Percentiles rank a stretch among this genome's conserved stretches.
phyloP scores from a whole-genome alignment of 2,113 vertebrate genomes.

The Archocentrus centrarchus region DNA sequence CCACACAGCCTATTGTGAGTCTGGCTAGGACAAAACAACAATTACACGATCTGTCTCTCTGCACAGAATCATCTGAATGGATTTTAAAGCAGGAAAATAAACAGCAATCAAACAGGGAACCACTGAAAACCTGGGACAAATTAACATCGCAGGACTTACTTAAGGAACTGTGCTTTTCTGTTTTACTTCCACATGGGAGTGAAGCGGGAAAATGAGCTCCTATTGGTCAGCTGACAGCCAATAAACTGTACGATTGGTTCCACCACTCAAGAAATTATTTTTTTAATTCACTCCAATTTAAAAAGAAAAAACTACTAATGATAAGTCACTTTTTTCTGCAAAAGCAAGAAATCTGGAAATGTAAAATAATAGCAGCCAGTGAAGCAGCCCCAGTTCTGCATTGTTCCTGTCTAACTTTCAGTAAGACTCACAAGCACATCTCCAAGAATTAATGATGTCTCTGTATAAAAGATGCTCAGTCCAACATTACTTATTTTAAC shows the following conservation, averaged over 20 bases:
- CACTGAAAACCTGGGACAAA: conserved; percentile 4
- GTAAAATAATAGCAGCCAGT: neutral
- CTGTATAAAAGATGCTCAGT: neutral
- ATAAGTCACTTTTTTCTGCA: neutral
- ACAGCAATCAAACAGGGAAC: neutral
- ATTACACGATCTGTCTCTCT: neutral
- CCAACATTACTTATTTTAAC: neutral
- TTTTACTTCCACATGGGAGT: neutral
- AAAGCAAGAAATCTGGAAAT: neutral
- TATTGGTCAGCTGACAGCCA: conserved; percentile 1
- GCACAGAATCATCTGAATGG: conserved; percentile 5
- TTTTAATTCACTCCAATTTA: too few relatives aligned
- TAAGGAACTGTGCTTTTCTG: neutral
- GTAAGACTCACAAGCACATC: neutral
- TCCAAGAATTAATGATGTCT: neutral
- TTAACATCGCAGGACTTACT: neutral
- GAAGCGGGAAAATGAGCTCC: neutral
- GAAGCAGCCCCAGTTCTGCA: neutral
- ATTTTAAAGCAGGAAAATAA: conserved; percentile 24
- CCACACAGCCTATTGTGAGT: neutral
- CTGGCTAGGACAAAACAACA: neutral
- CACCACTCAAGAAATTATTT: too few relatives aligned
- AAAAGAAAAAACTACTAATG: neutral
- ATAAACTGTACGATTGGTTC: neutral
- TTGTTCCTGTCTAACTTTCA: neutral